phyloP scores from a whole-genome alignment of 2,797 vertebrate genomes.

The Darevskia mixta region DNA sequence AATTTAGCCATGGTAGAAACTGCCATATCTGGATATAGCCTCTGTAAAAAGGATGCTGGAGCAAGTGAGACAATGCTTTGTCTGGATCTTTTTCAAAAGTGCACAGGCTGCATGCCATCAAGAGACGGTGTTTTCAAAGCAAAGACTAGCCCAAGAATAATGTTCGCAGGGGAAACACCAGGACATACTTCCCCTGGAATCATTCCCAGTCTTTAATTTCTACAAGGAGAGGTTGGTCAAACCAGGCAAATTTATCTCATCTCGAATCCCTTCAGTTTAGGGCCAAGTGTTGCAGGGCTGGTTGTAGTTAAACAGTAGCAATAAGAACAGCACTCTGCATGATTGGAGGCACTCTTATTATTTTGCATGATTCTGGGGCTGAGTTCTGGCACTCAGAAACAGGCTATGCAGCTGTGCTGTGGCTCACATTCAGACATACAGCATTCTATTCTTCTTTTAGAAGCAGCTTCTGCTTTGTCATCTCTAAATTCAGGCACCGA shows the following conservation, averaged over 20 bases:
- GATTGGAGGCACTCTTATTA: neutral
- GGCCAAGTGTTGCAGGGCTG: neutral
- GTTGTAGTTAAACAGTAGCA: too few species aligned
- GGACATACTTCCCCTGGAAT: constrained; percentile 1
- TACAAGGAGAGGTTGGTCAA: neutral
- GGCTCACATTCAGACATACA: neutral
- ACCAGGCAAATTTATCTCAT: neutral
- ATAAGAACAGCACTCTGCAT: neutral
- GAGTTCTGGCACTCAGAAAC: neutral
- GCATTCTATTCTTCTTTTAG: neutral
- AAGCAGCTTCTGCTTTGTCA: neutral
- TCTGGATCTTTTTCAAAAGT: neutral
- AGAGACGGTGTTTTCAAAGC: neutral
- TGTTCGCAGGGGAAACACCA: neutral
- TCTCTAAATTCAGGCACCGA: neutral
- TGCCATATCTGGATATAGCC: neutral
- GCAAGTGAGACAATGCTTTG: neutral
- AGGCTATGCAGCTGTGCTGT: neutral
- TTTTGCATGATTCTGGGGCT: neutral
- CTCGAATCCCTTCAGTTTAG: neutral
- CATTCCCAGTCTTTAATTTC: neutral
- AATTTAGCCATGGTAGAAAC: neutral
- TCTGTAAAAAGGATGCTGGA: neutral
- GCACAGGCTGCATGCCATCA: neutral
- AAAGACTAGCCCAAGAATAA: neutral